Percentiles rank a stretch among this genome's conserved stretches.
These are phyloP conservation scores for Vultur gryphus DNA, from an alignment of 2,797 vertebrate species.

Conservation along the genomic window DNA sequence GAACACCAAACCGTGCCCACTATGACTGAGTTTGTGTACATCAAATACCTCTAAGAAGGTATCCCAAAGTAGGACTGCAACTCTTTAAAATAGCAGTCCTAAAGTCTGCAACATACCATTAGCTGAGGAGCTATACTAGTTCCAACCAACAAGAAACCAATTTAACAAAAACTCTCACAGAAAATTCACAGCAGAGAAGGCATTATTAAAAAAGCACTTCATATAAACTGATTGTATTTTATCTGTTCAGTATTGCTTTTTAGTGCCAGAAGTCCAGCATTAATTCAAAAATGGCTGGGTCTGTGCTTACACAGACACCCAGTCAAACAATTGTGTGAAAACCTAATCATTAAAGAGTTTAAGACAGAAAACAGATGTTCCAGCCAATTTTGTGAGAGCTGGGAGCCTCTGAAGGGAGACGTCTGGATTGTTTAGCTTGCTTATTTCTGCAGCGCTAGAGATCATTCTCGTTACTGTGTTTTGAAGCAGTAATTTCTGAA, in stretches of 20 bases:
- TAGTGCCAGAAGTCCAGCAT: neutral
- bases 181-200: neutral
- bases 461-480: conserved; percentile 17
- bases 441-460: conserved; percentile 38
- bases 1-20: neutral
- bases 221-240: neutral
- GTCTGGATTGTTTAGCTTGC: conserved; percentile 38
- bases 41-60: neutral
- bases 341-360: conserved; percentile 31
- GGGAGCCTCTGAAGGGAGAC: neutral
- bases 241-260: neutral
- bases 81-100: neutral
- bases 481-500: conserved; percentile 35
- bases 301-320: neutral
- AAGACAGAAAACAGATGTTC: conserved; percentile 61
- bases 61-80: neutral
- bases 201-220: neutral
- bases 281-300: neutral
- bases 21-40: neutral
- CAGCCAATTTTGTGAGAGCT: conserved; percentile 32
- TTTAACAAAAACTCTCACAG: neutral
- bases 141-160: neutral
- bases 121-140: neutral
- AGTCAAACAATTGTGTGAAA: conserved; percentile 32
- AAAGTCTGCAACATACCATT: neutral